A percentile compares a stretch with the other conserved stretches of the same genome.
Conservation (phyloP, 2,113 vertebrate species). For the Muscicapa adusta region DNA sequence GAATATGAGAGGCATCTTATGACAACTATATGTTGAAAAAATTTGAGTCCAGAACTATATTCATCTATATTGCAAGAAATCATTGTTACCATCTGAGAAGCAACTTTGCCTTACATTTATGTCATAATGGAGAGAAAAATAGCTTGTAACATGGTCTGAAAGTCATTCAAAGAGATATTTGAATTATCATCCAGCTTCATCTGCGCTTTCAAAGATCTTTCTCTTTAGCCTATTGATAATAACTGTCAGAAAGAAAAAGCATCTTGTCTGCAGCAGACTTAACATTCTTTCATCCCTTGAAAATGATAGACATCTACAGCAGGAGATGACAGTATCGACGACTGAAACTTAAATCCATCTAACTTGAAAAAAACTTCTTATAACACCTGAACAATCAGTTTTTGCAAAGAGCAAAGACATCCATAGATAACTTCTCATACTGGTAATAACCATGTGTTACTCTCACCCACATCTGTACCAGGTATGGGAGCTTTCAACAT, state of each 20-base stretch:
- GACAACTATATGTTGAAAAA: constrained; percentile 43
- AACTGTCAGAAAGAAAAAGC: constrained; percentile 67
- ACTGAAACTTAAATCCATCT: constrained; percentile 49
- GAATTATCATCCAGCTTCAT: constrained; percentile 63
- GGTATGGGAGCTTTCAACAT: neutral
- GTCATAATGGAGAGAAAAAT: constrained; percentile 48
- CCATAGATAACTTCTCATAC: neutral
- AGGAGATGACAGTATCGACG: constrained; percentile 35
- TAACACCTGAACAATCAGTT: constrained; percentile 13
- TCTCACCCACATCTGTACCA: neutral
- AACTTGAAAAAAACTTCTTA: neutral
- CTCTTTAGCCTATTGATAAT: constrained; percentile 67
- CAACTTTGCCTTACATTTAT: constrained; percentile 33
- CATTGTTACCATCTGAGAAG: constrained; percentile 35
- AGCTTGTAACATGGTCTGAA: constrained; percentile 13
- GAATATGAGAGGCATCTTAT: constrained; percentile 31
- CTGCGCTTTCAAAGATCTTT: constrained; percentile 57
- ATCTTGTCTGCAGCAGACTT: constrained; percentile 33
- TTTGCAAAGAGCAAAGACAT: neutral
- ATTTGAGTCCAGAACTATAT: constrained; percentile 18
- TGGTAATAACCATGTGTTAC: neutral
- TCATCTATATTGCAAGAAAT: constrained; percentile 33
- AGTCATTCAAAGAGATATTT: constrained; percentile 64
- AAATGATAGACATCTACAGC: constrained; percentile 56
- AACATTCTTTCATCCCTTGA: constrained; percentile 47